Conservation (phyloP, 2,797 vertebrate species). For the Spinibarbus caldwelli region DNA sequence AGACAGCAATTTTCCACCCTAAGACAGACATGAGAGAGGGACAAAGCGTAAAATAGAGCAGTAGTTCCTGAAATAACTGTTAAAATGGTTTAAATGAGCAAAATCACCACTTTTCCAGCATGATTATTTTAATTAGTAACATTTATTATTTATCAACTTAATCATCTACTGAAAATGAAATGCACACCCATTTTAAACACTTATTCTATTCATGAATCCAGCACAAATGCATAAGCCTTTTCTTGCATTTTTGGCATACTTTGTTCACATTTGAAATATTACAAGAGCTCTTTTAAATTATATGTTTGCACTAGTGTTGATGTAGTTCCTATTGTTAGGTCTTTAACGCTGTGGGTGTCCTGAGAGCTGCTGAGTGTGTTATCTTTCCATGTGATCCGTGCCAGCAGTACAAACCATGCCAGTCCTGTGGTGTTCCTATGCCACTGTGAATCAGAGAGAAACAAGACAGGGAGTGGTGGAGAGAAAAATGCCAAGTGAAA, state of each 20-base stretch:
- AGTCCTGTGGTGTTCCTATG: slow-evolving; percentile 30
- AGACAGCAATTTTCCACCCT: slow-evolving; percentile 67
- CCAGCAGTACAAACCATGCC: slow-evolving; percentile 28
- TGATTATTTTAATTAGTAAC: not conserved
- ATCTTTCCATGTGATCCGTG: slow-evolving; percentile 30
- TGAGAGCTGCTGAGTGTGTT: slow-evolving; percentile 22
- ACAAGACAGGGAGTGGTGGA: slow-evolving; percentile 18
- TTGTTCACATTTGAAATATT: slow-evolving; percentile 29
- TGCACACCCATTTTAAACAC: not conserved
- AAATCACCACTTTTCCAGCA: not conserved
- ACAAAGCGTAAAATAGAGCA: slow-evolving; percentile 57
- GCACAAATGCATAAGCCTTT: slow-evolving; percentile 55
- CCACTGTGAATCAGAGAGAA: slow-evolving; percentile 24
- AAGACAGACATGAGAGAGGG: slow-evolving; percentile 49
- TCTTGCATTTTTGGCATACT: slow-evolving; percentile 61
- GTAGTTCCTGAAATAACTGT: not conserved
- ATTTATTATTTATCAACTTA: slow-evolving; percentile 15
- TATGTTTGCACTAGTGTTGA: slow-evolving; percentile 36
- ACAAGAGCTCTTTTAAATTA: slow-evolving; percentile 33
- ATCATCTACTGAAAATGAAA: slow-evolving; percentile 3
- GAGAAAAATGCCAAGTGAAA: too few species aligned
- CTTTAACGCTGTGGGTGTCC: slow-evolving; percentile 40
- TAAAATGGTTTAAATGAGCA: not conserved
- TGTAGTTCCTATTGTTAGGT: slow-evolving; percentile 42
- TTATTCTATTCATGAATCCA: slow-evolving; percentile 13